Conservation (phyloP, 2,888 invertebrate species). For the Eilema sororculum region DNA sequence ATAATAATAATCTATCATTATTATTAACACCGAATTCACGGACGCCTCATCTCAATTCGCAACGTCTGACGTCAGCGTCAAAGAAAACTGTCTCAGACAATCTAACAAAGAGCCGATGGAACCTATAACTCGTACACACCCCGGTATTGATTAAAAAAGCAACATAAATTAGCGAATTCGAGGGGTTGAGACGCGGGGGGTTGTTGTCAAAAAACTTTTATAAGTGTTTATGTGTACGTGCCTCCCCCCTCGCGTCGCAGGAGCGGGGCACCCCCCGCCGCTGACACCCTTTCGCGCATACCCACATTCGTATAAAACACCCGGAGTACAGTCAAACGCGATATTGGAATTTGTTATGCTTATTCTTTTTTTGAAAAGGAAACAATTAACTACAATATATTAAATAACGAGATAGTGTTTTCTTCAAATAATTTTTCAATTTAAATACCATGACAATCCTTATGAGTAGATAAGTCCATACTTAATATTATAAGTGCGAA, state of each 20-base stretch:
- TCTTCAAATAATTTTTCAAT: not conserved
- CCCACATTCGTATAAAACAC: constrained; percentile 84
- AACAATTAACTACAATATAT: too few relatives aligned
- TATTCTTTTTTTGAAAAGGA: not conserved
- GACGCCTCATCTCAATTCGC: constrained; percentile 2
- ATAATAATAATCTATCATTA: constrained; percentile 7
- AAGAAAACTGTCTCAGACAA: constrained; percentile 53
- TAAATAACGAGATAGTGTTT: not conserved
- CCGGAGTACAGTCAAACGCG: constrained; percentile 65
- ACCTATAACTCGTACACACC: constrained; percentile 68
- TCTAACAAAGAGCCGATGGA: constrained; percentile 64
- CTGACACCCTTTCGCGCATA: constrained; percentile 86
- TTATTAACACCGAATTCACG: not conserved
- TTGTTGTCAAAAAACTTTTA: constrained; percentile 87
- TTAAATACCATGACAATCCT: too few relatives aligned
- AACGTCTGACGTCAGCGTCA: constrained; percentile 42
- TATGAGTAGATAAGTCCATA: not conserved
- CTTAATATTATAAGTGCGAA: too few relatives aligned
- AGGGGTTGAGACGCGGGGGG: constrained; percentile 68
- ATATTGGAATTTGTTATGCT: constrained; percentile 41
- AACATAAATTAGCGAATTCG: constrained; percentile 87
- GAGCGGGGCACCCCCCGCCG: constrained; percentile 54
- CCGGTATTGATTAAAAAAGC: constrained; percentile 87
- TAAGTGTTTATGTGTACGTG: constrained; percentile 86
- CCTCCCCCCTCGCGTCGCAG: constrained; percentile 58